A percentile compares a stretch with the other conserved stretches of the same genome.
These are phyloP conservation scores for Allolobophora icterica DNA, from an alignment of 2,888 invertebrate genomes.

Conservation along the genomic window DNA sequence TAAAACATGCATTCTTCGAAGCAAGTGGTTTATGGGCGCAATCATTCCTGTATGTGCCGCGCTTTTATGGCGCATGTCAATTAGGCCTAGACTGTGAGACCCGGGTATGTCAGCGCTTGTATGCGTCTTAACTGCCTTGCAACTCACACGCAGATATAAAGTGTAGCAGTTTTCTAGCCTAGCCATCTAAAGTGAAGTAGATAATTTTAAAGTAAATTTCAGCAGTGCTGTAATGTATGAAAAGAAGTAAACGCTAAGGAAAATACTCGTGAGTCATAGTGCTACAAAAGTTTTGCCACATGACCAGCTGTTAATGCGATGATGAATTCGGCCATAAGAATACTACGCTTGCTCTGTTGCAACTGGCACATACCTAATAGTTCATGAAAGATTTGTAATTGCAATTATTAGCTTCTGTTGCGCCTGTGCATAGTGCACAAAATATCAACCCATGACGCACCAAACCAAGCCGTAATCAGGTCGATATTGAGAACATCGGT, in stretches of 20 bases:
- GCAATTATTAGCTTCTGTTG: too few species aligned
- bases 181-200: background rate
- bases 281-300: too few species aligned
- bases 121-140: background rate
- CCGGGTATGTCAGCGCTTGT: background rate
- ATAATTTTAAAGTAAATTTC: background rate
- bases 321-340: background rate
- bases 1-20: background rate
- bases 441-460: too few species aligned
- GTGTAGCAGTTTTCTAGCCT: background rate
- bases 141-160: background rate
- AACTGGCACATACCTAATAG: background rate
- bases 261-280: background rate
- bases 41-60: slow-evolving; percentile 2
- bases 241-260: background rate
- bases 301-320: background rate
- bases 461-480: too few species aligned
- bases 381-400: background rate
- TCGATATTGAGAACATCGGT: too few species aligned
- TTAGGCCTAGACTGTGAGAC: background rate
- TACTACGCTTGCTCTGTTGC: background rate
- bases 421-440: too few species aligned
- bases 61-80: slow-evolving; percentile 1
- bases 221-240: background rate
- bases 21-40: slow-evolving; percentile 1